phyloP scores from a whole-genome alignment of 2,888 invertebrate genomes.

The Oscheius onirici region DNA sequence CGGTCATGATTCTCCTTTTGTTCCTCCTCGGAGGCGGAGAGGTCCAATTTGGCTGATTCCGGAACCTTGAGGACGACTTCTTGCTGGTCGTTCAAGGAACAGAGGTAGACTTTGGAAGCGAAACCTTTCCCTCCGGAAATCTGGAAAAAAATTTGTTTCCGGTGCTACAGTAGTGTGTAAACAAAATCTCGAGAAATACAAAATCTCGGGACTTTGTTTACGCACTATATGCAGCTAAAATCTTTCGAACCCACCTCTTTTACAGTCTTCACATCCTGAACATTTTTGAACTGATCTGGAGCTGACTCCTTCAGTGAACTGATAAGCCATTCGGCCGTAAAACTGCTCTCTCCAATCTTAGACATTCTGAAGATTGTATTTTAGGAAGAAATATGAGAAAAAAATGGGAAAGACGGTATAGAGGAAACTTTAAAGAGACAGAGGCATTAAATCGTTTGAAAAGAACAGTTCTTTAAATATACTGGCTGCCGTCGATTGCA shows the following conservation, averaged over 20 bases:
- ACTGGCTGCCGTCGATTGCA: not conserved
- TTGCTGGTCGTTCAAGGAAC: not conserved
- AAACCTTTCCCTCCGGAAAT: constrained; percentile 13
- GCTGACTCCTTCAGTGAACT: not conserved
- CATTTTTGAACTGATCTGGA: not conserved
- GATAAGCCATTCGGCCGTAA: constrained; percentile 7
- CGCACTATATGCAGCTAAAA: not conserved
- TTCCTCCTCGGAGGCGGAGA: not conserved
- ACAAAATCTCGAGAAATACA: not conserved
- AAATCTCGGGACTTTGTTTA: not conserved
- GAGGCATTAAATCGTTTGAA: too few species aligned
- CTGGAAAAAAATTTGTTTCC: not conserved
- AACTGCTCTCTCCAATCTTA: constrained; percentile 7
- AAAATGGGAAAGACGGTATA: not conserved
- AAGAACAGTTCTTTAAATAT: not conserved
- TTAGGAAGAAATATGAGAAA: not conserved
- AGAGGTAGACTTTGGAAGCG: constrained; percentile 20
- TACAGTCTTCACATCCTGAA: not conserved
- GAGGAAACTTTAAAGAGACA: not conserved
- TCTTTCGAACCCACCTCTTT: not conserved
- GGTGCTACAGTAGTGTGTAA: not conserved
- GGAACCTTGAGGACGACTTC: not conserved
- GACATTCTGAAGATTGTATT: too few species aligned
- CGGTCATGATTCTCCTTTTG: not conserved
- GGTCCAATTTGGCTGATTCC: not conserved